Base-by-base conservation (phyloP, 1,140 invertebrate genomes). In the Papilio helenus region DNA sequence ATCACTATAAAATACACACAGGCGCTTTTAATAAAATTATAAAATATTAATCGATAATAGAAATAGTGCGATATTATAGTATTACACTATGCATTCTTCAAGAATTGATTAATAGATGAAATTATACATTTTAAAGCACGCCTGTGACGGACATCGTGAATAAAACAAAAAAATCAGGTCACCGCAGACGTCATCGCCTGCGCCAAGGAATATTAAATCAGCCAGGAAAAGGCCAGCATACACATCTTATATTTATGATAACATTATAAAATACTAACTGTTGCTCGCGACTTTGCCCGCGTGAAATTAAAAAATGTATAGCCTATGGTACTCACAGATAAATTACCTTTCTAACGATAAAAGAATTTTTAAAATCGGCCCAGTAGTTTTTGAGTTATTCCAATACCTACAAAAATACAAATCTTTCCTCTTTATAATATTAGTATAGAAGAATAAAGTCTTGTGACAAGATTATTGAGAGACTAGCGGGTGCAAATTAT, bases 151-250 rank as follows among this genome's bases (percentile, higher is more conserved):
- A 14, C 26, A 68, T 68, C 14, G 12, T 29, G 12, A 68, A 68
- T 68, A 68, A 68, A 68, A 68, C 26, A 68, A 68, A 68, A 65
- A 29, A 68, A 68, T 29, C 26, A 68, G 61, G 61, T 68, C 61
- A 34, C 61, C 61, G 61, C 61, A 68, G 61, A 68, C 61, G 61
- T 68, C 61, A 68, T 68, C 26, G 61, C 26, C 16, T 29, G 26
- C 61, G 61, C 61, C 23, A 16, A 16, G 26, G 61, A 29, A 68
- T 68, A 68, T 68, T 68, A 68, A 68, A 68, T 34, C 61, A 12
- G 14, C 0, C 61, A 68, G 1, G 26, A 68, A 68, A 7, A 61
- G 58, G 29, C 61, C 61, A 68, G 26, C 26, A 23, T 61, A 26
- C 20, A 29, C 61, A 68, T 68, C 14, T 34, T 16, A 29, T 34